Percentiles rank a stretch among this genome's conserved stretches.
Evolutionary conservation across 2,113 vertebrate species (phyloP).

Genomic region (Promerops cafer): DNA sequence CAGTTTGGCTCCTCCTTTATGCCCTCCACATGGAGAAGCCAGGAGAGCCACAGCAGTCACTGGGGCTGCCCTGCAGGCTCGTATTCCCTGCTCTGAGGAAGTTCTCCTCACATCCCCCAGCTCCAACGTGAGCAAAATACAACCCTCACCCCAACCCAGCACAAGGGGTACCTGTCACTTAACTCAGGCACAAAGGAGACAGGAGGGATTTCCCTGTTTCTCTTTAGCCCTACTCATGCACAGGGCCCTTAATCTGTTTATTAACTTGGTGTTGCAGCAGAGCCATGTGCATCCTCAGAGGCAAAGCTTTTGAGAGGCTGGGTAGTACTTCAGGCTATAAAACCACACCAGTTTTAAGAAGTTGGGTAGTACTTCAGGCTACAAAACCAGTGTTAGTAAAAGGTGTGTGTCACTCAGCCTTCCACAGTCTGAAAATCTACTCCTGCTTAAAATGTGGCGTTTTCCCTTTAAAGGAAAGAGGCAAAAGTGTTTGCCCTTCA

Average conservation of each 20-base stretch:
- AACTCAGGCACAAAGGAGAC: neutral
- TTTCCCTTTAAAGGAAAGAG: constrained; percentile 36
- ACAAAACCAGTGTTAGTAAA: neutral
- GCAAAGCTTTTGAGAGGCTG: neutral
- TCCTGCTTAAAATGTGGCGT: neutral
- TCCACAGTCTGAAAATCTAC: neutral
- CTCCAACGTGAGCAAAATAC: neutral
- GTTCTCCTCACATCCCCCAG: neutral
- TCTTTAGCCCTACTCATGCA: neutral
- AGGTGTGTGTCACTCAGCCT: neutral
- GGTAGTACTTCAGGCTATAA: neutral
- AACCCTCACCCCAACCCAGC: neutral
- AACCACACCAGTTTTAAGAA: neutral
- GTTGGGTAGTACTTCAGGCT: neutral
- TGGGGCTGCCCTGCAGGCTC: neutral
- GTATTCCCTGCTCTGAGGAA: neutral
- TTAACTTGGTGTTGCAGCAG: neutral
- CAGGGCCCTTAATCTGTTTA: neutral
- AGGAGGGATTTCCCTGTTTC: neutral
- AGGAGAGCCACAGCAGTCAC: accelerated
- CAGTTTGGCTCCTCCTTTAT: neutral
- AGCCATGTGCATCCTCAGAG: accelerated
- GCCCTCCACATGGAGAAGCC: neutral
- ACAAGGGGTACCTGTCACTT: accelerated
- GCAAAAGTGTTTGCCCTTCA: neutral